Conservation (phyloP, 2,888 invertebrate genomes). For the Lepidocyrtoides sp. region DNA sequence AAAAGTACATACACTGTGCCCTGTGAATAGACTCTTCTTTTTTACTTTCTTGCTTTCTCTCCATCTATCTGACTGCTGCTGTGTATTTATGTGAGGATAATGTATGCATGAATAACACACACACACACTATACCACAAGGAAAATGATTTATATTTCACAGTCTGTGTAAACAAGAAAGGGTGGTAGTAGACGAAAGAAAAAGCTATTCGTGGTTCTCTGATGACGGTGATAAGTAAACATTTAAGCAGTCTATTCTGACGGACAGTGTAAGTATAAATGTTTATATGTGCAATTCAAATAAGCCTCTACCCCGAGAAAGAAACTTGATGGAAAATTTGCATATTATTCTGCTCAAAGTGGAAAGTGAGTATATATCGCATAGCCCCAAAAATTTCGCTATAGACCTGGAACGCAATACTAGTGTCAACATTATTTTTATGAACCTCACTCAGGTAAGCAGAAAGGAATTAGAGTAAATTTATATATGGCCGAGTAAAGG, state of each 20-base stretch:
- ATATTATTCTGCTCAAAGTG: conserved; percentile 51
- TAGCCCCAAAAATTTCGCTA: conserved; percentile 39
- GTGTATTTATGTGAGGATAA: too few species aligned
- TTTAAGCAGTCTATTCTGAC: conserved; percentile 42
- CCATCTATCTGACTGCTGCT: too few species aligned
- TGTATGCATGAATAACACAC: too few species aligned
- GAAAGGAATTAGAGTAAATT: not conserved
- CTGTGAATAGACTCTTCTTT: conserved; percentile 8
- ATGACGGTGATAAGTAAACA: conserved; percentile 51
- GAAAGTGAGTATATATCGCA: conserved; percentile 45
- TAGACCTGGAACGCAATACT: not conserved
- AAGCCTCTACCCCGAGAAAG: conserved; percentile 40
- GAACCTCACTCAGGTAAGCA: conserved; percentile 13
- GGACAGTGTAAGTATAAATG: conserved; percentile 19
- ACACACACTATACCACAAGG: not conserved
- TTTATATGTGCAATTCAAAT: conserved; percentile 62
- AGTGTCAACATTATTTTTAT: not conserved
- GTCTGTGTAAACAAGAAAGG: conserved; percentile 41
- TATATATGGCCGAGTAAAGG: not conserved
- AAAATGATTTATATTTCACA: conserved; percentile 24
- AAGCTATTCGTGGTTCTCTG: conserved; percentile 13
- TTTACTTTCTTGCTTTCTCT: not conserved
- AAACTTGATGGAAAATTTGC: conserved; percentile 58
- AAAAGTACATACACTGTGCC: not conserved
- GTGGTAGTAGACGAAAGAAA: not conserved